Base-by-base conservation (phyloP, 2,797 vertebrate genomes). In the Danio tinwini region DNA sequence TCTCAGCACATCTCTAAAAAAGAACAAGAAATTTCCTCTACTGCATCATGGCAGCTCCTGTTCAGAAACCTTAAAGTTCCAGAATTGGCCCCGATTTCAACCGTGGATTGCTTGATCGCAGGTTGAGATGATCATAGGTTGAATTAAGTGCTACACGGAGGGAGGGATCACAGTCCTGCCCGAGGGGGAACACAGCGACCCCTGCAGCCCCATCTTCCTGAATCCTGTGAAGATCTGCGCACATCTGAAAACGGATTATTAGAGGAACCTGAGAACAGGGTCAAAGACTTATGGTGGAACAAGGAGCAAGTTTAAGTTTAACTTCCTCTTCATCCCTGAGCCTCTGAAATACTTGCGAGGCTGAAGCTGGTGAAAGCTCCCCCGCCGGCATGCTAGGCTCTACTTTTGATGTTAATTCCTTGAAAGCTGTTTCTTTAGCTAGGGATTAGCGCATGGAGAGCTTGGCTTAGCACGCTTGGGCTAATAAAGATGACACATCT, bases 391-490 rank as follows among this genome's bases (percentile, higher is more conserved):
- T 82, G 91, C 89, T 91, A 92, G 93, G 90, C 93, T 94, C 92
- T 92, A 92, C 93, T 94, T 94, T 93, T 94, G 92, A 94, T 94
- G 93, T 93, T 94, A 94, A 93, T 94, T 94, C 93, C 93, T 93
- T 93, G 92, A 94, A 94, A 94, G 93, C 93, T 94, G 92, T 94
- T 94, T 94, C 93, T 93, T 93, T 94, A 94, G 93, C 93, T 93
- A 91, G 91, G 93, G 93, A 94, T 94, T 94, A 94, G 89, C 87
- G 91, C 87, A 90, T 89, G 91, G 92, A 93, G 93, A 93, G 93
- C 92, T 82, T 81, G 90, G 92, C 92, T 94, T 94, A 94, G 91
- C 91, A 92, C 90, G 90, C 91, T 90, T 83, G 85, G 89, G 91
- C 93, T 94, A 94, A 94, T 94, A 94, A 94, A 94, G 93, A 94